phyloP scores from a whole-genome alignment of 1,140 invertebrate genomes.

The Drosophila prosaltans region DNA sequence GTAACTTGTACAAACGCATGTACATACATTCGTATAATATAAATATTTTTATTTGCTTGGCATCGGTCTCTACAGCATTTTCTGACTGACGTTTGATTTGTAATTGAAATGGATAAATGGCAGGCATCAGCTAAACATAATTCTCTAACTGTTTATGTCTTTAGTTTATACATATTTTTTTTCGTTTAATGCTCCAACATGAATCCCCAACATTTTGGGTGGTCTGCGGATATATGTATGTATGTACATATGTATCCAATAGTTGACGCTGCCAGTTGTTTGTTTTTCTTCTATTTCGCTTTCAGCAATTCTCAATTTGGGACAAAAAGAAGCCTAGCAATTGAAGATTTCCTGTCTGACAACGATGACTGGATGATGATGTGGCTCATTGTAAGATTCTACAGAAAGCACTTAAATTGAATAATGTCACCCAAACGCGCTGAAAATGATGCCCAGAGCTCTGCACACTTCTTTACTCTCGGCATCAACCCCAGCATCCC shows the following conservation, averaged over 20 bases:
- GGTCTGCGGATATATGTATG: constrained; percentile 30
- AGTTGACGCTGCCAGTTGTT: constrained; percentile 26
- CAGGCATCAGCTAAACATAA: constrained; percentile 42
- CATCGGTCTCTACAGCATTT: constrained; percentile 36
- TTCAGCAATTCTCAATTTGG: constrained; percentile 43
- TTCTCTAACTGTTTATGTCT: constrained; percentile 59
- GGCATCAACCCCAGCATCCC: neutral
- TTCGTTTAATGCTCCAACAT: constrained; percentile 21
- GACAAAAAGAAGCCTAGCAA: constrained; percentile 37
- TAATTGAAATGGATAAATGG: constrained; percentile 57
- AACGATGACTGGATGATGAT: constrained; percentile 34
- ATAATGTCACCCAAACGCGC: constrained; percentile 70
- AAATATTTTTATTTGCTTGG: constrained; percentile 66
- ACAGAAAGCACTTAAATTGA: constrained; percentile 64
- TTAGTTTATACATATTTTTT: neutral
- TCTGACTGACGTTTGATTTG: constrained; percentile 72
- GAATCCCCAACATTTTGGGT: constrained; percentile 52
- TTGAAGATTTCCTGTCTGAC: constrained; percentile 69
- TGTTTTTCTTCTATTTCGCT: constrained; percentile 66
- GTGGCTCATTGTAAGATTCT: constrained; percentile 50
- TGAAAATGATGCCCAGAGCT: constrained; percentile 52
- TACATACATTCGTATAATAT: constrained; percentile 46
- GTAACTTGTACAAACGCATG: neutral
- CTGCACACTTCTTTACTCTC: neutral
- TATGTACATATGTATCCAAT: neutral